Evolutionary conservation across 2,797 vertebrate genomes (phyloP).

Genomic region (Orientallactaga sibirica): DNA sequence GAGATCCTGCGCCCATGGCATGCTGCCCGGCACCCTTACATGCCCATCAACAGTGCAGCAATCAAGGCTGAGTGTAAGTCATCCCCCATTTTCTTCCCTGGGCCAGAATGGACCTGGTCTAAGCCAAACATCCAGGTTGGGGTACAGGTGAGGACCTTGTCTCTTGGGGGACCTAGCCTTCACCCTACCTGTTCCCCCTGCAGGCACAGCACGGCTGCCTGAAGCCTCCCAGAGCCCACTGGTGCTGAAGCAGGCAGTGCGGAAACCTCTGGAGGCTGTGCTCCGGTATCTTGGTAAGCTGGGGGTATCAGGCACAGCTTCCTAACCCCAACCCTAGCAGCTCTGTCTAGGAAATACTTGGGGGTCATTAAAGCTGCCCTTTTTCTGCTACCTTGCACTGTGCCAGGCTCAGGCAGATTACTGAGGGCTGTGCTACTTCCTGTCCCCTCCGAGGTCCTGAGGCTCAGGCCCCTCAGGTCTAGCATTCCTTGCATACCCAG

Average conservation of each 20-base stretch:
- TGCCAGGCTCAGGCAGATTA: not conserved
- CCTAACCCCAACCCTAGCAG: not conserved
- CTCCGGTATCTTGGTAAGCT: slow-evolving; percentile 95
- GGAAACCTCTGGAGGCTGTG: slow-evolving; percentile 98
- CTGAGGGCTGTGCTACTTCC: not conserved
- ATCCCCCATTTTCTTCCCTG: not conserved
- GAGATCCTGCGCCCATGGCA: slow-evolving; percentile 95
- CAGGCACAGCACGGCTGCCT: slow-evolving; percentile 96
- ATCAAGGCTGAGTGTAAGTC: slow-evolving; percentile 99
- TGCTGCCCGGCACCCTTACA: slow-evolving; percentile 95
- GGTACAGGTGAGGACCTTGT: not conserved
- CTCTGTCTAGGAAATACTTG: too few species aligned
- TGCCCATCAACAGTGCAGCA: slow-evolving; percentile 95
- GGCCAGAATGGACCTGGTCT: not conserved
- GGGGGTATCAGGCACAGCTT: not conserved
- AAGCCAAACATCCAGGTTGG: not conserved
- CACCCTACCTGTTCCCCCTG: not conserved
- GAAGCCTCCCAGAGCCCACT: slow-evolving; percentile 93
- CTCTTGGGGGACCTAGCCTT: not conserved
- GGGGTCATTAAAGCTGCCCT: not conserved
- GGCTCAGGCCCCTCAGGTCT: not conserved
- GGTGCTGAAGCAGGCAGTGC: slow-evolving; percentile 94
- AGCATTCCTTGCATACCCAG: not conserved
- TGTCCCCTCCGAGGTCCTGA: not conserved
- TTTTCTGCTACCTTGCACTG: fast-evolving